Percentiles rank a stretch among this genome's conserved stretches.
Evolutionary conservation across 2,113 vertebrate species (phyloP).

Genomic region (Melanotaenia duboulayi): DNA sequence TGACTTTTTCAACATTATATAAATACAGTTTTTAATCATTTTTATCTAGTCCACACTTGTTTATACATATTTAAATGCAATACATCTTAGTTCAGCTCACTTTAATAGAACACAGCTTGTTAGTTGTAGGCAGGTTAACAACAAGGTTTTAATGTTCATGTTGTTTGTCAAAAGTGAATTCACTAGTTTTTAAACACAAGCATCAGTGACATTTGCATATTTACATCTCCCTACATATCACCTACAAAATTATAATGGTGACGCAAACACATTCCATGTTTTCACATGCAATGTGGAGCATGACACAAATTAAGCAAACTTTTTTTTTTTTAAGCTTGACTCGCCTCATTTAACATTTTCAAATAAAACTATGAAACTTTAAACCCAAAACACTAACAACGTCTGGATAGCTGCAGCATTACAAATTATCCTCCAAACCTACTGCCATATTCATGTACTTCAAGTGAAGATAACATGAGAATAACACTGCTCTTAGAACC

Average conservation of each 20-base stretch:
- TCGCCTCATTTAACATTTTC: slow-evolving; percentile 17
- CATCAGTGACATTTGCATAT: slow-evolving; percentile 52
- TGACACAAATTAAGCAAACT: slow-evolving; percentile 38
- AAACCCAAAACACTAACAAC: background rate
- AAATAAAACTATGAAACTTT: slow-evolving; percentile 7
- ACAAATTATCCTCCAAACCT: slow-evolving; percentile 11
- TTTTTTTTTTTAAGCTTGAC: slow-evolving; percentile 18
- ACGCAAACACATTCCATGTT: slow-evolving; percentile 49
- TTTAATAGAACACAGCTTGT: slow-evolving; percentile 13
- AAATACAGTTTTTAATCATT: slow-evolving; percentile 44
- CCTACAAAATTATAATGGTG: slow-evolving; percentile 59
- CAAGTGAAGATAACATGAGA: background rate
- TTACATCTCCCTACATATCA: slow-evolving; percentile 52
- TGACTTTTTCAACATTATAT: slow-evolving; percentile 43
- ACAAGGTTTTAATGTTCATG: slow-evolving; percentile 17
- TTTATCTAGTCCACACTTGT: slow-evolving; percentile 9
- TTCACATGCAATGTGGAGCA: slow-evolving; percentile 66
- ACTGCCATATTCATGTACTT: background rate
- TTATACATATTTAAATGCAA: slow-evolving; percentile 8
- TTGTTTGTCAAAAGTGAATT: slow-evolving; percentile 25
- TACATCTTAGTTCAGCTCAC: slow-evolving; percentile 7
- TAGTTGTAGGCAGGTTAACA: slow-evolving; percentile 21
- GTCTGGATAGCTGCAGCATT: slow-evolving; percentile 23
- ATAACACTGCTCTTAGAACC: background rate
- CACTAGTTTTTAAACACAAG: slow-evolving; percentile 41